Base-by-base conservation (phyloP, 2,888 invertebrate species). In the Drosophila meridiana region DNA sequence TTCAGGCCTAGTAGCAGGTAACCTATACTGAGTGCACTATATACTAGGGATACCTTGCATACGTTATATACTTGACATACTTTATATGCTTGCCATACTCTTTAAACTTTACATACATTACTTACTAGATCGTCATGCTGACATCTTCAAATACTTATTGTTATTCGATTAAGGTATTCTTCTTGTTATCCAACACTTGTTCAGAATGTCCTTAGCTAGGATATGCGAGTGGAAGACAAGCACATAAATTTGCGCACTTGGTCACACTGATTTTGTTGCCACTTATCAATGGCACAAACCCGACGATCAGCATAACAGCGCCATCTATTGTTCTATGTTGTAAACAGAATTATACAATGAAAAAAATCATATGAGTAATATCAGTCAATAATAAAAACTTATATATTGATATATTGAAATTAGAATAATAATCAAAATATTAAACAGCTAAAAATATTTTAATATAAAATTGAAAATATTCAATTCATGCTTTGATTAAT, bases 201-300 rank as follows among this genome's bases (percentile, higher is more conserved):
- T 2, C n/a, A 30, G 2, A 34, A 45, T 36, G 36, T 58, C 34
- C 57, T 13, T n/a, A 3, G 6, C 55, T 8, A 40, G n/a, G 40
- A 40, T 11, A 20, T 52, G 3, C 5, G 5, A 20, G 32, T 3
- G 0, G 5, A 28, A 38, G 38, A 40, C 13, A 2, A 11, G 3
- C 11, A 42, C 6, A 11, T 11, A 20, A 32, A 57, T 43, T 34
- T 9, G n/a, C 7, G 13, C 7, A 11, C 36, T 13, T 43, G 68
- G 52, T 58, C 71, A 71, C 69, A 30, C 28, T 50, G 13, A 7
- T 34, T 3, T 30, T 20, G 6, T n/a, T 4, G 4, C 26, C 20
- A 32, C 48, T 20, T 63, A 73, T 26, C 59, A 11, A 50, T 20
- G 69, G 48, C 74, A 69, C 74, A 59, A 75, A 65, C 74, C 74